phyloP scores from a whole-genome alignment of 2,797 vertebrate genomes.

The Liparis tanakae region DNA sequence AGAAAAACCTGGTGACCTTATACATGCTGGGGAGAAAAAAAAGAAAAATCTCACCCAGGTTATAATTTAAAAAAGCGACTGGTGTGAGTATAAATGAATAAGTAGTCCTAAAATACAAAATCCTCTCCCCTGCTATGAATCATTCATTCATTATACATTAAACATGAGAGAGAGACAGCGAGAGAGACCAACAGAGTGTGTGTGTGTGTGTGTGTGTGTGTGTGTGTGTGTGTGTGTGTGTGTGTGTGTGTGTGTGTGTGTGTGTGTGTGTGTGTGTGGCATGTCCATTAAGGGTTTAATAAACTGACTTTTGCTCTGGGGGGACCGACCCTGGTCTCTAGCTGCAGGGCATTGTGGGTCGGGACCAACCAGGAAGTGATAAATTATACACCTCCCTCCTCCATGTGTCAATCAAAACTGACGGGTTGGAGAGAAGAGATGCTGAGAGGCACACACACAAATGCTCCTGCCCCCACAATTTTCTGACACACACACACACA shows the following conservation, averaged over 20 bases:
- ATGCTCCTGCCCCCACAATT: slow-evolving; percentile 35
- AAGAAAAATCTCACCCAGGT: slow-evolving; percentile 37
- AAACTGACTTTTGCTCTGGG: slow-evolving; percentile 68
- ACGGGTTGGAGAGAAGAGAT: slow-evolving; percentile 62
- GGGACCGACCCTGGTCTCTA: slow-evolving; percentile 50
- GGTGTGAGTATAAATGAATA: slow-evolving; percentile 74
- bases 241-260: slow-evolving; percentile 23
- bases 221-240: slow-evolving; percentile 30
- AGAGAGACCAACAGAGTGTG: slow-evolving; percentile 44
- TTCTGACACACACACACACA: slow-evolving; percentile 14
- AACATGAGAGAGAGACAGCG: slow-evolving; percentile 79
- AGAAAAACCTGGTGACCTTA: slow-evolving; percentile 33
- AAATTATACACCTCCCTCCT: slow-evolving; percentile 75
- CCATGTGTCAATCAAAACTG: slow-evolving; percentile 74
- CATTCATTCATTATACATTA: slow-evolving; percentile 85
- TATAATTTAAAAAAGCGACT: slow-evolving; percentile 52
- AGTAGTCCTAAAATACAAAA: slow-evolving; percentile 75
- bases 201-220: not conserved
- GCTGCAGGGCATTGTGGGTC: slow-evolving; percentile 67
- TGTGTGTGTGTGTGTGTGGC: no score
- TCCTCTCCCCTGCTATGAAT: slow-evolving; percentile 80
- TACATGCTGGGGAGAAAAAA: slow-evolving; percentile 13
- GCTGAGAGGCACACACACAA: slow-evolving; percentile 24
- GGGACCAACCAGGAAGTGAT: slow-evolving; percentile 71
- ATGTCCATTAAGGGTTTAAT: slow-evolving; percentile 75